Evolutionary conservation across 1,140 invertebrate species (phyloP), one percentile per base, ranked within the genome.

Genomic region (Drosophila lini): DNA sequence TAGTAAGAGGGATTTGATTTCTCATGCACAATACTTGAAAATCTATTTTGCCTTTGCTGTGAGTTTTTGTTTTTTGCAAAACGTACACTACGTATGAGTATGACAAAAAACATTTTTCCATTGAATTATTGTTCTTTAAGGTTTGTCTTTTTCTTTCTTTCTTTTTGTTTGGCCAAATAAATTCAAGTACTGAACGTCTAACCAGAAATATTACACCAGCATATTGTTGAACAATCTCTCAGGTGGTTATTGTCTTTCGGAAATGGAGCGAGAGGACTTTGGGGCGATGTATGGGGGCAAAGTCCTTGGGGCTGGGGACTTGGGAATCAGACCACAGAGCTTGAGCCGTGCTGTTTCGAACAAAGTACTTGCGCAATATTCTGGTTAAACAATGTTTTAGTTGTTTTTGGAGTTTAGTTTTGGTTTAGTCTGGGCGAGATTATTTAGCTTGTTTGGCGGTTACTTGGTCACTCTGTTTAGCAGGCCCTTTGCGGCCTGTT

Each of bases 151-250:
- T 3, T 8, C 7, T 48, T n/a, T 6, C 11, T 34, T 36, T 36
- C 13, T 53, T 36, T 68, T 45, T 73, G 53, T 42, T 69, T 69
- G 90, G 81, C 80, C 85, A 91, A 91, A 91, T 91, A 91, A 91
- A 91, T 82, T 85, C 83, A 91, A 91, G 90, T 90, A 91, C 88
- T 91, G 90, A 89, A 91, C 81, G 90, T 91, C 85, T 91, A 91
- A 91, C 90, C 90, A 91, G 90, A 85, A 76, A 91, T 91, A 91
- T 91, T 91, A 91, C 91, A 92, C 91, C 91, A 92, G 91, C 91
- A 80, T 91, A 92, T 92, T 92, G 91, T 92, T 92, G 91, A 78
- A 86, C 85, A 91, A 90, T 67, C 58, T 79, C 74, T 65, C 56
- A 81, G 83, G 78, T 79, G 82, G 83, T 85, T 80, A 88, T 90